phyloP scores from a whole-genome alignment of 2,113 vertebrate genomes.

The Poeciliopsis prolifica region DNA sequence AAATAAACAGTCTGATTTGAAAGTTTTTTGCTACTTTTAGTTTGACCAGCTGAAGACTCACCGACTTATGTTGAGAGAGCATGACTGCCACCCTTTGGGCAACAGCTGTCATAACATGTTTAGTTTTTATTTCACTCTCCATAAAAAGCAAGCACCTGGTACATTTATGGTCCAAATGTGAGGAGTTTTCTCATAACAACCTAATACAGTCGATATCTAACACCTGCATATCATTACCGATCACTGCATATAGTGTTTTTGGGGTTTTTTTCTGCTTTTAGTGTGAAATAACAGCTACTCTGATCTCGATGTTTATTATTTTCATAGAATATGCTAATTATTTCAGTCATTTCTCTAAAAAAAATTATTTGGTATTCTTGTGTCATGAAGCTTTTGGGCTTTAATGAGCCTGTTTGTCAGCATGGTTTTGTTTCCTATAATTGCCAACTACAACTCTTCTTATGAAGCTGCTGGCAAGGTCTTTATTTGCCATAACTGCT shows the following conservation, averaged over 20 bases:
- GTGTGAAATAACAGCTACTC: not conserved
- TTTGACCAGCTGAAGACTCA: not conserved
- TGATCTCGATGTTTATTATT: not conserved
- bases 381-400: not conserved
- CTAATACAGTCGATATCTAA: not conserved
- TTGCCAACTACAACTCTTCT: not conserved
- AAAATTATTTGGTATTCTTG: not conserved
- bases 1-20: conserved; percentile 34
- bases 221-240: not conserved
- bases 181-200: not conserved
- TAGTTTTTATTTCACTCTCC: not conserved
- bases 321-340: not conserved
- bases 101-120: not conserved
- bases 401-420: not conserved
- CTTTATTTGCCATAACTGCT: not conserved
- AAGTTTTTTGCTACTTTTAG: conserved; percentile 44
- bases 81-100: conserved; percentile 65
- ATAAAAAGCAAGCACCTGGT: not conserved
- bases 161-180: not conserved
- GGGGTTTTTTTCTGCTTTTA: not conserved
- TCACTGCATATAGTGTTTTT: not conserved
- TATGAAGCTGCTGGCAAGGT: not conserved
- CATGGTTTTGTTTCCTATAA: not conserved
- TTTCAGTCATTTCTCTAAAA: not conserved
- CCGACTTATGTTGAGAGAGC: conserved; percentile 27